Conservation (phyloP, 2,797 vertebrate species). For the Tenualosa ilisha region DNA sequence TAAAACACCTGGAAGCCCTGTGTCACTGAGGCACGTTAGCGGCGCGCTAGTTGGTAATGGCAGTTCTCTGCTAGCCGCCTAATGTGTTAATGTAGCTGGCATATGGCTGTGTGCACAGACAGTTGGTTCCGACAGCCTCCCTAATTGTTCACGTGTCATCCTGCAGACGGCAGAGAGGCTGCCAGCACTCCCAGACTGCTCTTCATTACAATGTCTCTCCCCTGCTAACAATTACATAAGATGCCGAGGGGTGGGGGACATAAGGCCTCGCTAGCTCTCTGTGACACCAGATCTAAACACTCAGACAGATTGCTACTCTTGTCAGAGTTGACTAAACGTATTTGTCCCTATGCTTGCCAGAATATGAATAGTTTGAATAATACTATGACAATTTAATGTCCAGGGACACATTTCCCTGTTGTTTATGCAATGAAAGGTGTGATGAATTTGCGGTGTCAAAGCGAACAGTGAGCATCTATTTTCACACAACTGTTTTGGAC, state of each 20-base stretch:
- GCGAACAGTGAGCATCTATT: background rate
- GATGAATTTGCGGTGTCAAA: background rate
- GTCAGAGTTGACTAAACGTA: background rate
- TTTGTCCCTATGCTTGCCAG: background rate
- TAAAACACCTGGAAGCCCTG: background rate
- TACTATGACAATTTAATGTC: background rate
- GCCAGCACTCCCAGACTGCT: slow-evolving; percentile 42
- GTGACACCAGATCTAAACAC: slow-evolving; percentile 31
- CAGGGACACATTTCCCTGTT: background rate
- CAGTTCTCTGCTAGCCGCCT: slow-evolving; percentile 34
- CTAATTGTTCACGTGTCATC: slow-evolving; percentile 51
- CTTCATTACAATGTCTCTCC: slow-evolving; percentile 38
- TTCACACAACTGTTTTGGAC: background rate
- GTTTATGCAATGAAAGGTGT: background rate
- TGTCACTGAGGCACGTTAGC: background rate
- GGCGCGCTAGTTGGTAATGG: background rate
- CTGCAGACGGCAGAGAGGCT: slow-evolving; percentile 42
- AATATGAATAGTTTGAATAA: background rate
- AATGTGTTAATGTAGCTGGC: slow-evolving; percentile 42
- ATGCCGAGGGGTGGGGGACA: slow-evolving; percentile 35
- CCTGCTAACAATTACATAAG: slow-evolving; percentile 45
- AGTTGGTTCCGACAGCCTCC: slow-evolving; percentile 46
- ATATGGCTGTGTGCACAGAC: slow-evolving; percentile 46
- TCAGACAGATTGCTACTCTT: slow-evolving; percentile 9
- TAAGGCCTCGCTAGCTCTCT: slow-evolving; percentile 1